These are phyloP conservation scores for Elephas maximus DNA, from an alignment of 2,113 vertebrate species.

Conservation along the genomic window DNA sequence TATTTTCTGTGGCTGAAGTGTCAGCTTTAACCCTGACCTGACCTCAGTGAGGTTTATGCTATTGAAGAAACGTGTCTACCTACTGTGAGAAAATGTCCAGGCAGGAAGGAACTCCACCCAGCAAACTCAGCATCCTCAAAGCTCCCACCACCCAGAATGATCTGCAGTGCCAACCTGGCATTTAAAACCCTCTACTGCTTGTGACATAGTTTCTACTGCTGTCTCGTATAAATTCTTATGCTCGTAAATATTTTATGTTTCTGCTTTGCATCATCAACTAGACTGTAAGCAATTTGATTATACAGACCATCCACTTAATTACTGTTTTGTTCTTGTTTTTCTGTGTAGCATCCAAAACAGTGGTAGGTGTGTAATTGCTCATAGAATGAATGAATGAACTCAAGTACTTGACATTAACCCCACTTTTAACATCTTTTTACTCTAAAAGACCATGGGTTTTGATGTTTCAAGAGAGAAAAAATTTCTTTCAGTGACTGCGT, in stretches of 20 bases:
- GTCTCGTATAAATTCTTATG: background rate
- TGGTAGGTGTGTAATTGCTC: background rate
- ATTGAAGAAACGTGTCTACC: conserved; percentile 5
- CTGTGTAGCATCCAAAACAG: background rate
- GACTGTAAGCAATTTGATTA: conserved; percentile 13
- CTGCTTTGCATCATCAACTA: background rate
- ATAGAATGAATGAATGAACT: background rate
- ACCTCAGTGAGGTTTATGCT: background rate
- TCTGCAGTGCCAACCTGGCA: background rate
- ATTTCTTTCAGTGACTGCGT: background rate
- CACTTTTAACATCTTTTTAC: background rate
- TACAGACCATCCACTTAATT: background rate
- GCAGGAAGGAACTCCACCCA: background rate
- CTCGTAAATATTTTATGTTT: background rate
- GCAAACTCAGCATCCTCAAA: background rate
- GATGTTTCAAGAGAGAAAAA: background rate
- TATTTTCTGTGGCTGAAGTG: conserved; percentile 25
- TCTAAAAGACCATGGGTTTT: background rate
- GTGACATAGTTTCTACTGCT: background rate
- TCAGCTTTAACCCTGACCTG: conserved; percentile 45
- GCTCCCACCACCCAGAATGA: accelerated
- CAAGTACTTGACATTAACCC: background rate
- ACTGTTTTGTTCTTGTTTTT: background rate
- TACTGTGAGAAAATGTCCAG: background rate
- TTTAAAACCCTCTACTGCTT: background rate